Evolutionary conservation across 30 jellyfish, hydroid and myxozoan species (phyloP).

Genomic region (Nemopilema nomurai): DNA sequence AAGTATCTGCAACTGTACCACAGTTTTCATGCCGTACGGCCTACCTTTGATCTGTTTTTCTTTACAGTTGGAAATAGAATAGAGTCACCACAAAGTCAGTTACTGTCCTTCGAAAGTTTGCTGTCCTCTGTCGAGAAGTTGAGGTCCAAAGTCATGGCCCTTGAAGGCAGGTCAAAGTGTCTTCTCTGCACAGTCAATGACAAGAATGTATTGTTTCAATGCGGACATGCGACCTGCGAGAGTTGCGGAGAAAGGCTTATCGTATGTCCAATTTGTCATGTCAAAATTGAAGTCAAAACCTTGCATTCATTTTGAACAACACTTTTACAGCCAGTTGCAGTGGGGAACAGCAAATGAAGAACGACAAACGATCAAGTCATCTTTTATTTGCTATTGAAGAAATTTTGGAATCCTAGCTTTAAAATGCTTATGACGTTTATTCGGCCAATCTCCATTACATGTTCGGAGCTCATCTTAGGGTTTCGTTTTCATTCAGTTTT

Average conservation of each 20-base stretch:
- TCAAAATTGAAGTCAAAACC: conserved; percentile 51
- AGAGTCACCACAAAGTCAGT: background rate
- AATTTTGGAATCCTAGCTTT: too few relatives aligned
- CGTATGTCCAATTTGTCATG: conserved; percentile 68
- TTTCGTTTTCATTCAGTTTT: too few relatives aligned
- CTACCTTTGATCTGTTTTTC: background rate
- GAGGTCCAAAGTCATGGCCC: conserved; percentile 6
- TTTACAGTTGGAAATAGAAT: conserved; percentile 5
- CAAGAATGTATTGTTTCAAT: conserved; percentile 49
- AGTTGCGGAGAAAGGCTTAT: conserved; percentile 56
- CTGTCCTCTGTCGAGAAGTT: conserved; percentile 7
- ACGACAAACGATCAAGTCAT: too few relatives aligned
- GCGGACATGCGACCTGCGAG: conserved; percentile 80
- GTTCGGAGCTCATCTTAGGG: too few relatives aligned
- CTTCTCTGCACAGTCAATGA: conserved; percentile 47
- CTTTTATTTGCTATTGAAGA: too few relatives aligned
- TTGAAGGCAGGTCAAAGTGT: conserved; percentile 35
- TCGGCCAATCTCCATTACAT: too few relatives aligned
- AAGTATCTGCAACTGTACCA: background rate
- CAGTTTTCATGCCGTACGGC: background rate
- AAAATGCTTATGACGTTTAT: too few relatives aligned
- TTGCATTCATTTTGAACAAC: background rate
- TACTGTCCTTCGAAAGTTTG: conserved; percentile 2
- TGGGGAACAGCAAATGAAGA: too few relatives aligned
- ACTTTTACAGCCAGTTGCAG: too few relatives aligned